Evolutionary conservation across 2,888 invertebrate species (phyloP).

Genomic region (Glomeris marginata): DNA sequence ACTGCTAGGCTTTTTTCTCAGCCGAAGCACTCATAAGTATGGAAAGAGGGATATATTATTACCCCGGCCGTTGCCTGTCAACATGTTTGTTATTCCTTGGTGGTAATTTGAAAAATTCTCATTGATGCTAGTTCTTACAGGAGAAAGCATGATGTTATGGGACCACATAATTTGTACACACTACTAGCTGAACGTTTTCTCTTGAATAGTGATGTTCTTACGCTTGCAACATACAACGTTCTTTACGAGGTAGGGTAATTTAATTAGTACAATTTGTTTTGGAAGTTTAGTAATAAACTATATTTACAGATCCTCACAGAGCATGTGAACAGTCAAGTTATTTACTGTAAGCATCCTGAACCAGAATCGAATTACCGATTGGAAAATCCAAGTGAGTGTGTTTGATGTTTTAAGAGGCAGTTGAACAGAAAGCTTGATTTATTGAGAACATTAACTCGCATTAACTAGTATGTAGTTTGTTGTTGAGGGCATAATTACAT

Average conservation of each 20-base stretch:
- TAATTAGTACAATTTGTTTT: background rate
- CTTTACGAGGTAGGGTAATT: constrained; percentile 60
- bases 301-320: constrained; percentile 70
- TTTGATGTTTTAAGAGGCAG: constrained; percentile 4
- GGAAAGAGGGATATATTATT: constrained; percentile 22
- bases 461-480: constrained; percentile 4
- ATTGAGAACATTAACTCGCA: background rate
- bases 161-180: constrained; percentile 95
- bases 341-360: constrained; percentile 85
- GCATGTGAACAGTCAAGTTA: constrained; percentile 86
- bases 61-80: background rate
- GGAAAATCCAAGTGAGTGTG: constrained; percentile 82
- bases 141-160: constrained; percentile 98
- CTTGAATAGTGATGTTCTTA: constrained; percentile 72
- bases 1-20: constrained; percentile 91
- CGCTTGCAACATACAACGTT: constrained; percentile 93
- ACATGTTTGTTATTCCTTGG: background rate
- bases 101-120: background rate
- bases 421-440: no score
- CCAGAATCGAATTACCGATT: constrained; percentile 87
- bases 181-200: constrained; percentile 83
- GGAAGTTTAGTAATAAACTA: constrained; percentile 5
- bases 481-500: no score
- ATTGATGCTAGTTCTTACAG: constrained; percentile 34
- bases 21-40: constrained; percentile 95